Evolutionary conservation across 1,140 invertebrate genomes (phyloP).

Genomic region (Archivesica marissinica): DNA sequence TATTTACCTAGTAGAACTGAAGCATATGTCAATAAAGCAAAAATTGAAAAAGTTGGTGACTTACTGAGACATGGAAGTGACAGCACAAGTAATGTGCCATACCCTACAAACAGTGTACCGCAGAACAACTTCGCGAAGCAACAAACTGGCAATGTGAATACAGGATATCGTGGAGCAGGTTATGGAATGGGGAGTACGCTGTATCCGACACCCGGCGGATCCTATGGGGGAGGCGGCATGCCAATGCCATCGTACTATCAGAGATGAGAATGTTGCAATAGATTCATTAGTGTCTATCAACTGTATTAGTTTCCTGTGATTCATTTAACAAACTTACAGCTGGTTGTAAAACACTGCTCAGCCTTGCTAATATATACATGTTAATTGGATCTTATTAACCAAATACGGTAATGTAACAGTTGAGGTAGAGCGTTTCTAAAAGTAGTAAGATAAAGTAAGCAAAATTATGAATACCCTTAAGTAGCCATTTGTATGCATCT

Average conservation of each 20-base stretch:
- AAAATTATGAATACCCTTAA: too few species aligned
- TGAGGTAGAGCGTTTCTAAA: too few species aligned
- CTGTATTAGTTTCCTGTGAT: too few species aligned
- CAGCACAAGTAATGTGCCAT: background rate
- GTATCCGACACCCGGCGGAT: slow-evolving; percentile 5
- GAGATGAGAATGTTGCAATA: too few species aligned
- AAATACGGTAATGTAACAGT: too few species aligned
- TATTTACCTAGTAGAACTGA: slow-evolving; percentile 90
- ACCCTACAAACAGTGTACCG: background rate
- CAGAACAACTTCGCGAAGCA: background rate
- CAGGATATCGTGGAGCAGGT: background rate
- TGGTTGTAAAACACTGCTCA: too few species aligned
- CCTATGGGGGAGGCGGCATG: slow-evolving; percentile 1
- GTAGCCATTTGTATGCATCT: too few species aligned
- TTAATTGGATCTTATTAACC: too few species aligned
- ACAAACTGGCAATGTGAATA: background rate
- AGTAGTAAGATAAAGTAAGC: too few species aligned
- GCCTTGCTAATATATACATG: too few species aligned
- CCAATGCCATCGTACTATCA: slow-evolving; percentile 43
- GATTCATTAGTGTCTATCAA: too few species aligned
- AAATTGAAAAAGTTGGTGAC: slow-evolving; percentile 94
- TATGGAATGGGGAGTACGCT: slow-evolving; percentile 11
- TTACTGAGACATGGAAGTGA: slow-evolving; percentile 85
- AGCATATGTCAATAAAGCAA: slow-evolving; percentile 92
- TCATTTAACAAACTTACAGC: too few species aligned